Percentiles rank a stretch among this genome's conserved stretches.
Evolutionary conservation across 2,888 invertebrate species (phyloP).

Genomic region (Eustalomyia histrio): DNA sequence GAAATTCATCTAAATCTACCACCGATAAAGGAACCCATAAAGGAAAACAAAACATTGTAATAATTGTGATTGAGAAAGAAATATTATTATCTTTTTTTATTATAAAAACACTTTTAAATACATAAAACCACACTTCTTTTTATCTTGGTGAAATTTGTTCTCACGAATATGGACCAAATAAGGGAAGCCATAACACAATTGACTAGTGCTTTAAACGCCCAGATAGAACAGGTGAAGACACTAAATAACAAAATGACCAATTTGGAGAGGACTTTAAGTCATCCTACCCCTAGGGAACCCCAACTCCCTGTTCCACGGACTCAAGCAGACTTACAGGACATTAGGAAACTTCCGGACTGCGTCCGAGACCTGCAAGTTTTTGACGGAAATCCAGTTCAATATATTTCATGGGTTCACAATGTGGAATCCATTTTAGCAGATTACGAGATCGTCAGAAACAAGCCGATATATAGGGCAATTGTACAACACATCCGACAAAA

Average conservation of each 20-base stretch:
- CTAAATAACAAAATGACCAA: background rate
- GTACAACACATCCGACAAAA: too few species aligned
- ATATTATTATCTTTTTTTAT: too few species aligned
- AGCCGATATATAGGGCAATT: background rate
- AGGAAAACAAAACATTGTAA: too few species aligned
- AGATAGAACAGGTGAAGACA: background rate
- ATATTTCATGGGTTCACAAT: too few species aligned
- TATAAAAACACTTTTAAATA: too few species aligned
- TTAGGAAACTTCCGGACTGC: constrained; percentile 16
- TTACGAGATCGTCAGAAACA: background rate
- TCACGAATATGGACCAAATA: background rate
- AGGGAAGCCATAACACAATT: constrained; percentile 9
- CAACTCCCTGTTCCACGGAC: constrained; percentile 1
- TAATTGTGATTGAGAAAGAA: too few species aligned
- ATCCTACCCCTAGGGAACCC: background rate
- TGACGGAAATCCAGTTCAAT: too few species aligned
- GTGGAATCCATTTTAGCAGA: constrained; percentile 1
- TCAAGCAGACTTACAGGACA: background rate
- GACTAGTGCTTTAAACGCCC: constrained; percentile 10
- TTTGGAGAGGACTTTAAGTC: background rate
- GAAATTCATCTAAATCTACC: too few species aligned
- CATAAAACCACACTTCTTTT: too few species aligned
- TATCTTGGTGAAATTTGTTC: too few species aligned
- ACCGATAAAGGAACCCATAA: too few species aligned
- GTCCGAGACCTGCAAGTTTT: background rate